phyloP scores from a whole-genome alignment of 2,797 vertebrate genomes.

The Alauda arvensis region DNA sequence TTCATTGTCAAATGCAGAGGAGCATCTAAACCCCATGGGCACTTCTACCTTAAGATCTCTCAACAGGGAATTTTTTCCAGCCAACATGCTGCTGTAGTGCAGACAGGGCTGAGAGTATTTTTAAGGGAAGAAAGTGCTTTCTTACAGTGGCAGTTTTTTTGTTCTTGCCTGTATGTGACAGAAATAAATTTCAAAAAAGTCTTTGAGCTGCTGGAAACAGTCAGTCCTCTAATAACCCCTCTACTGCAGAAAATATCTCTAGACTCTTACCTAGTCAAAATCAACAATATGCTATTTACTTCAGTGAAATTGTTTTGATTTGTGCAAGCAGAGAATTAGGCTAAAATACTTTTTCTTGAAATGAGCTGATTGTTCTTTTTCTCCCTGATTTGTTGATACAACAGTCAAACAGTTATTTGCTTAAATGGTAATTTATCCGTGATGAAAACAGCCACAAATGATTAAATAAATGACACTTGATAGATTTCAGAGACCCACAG shows the following conservation, averaged over 20 bases:
- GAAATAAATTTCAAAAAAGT: background rate
- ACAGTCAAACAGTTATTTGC: slow-evolving; percentile 35
- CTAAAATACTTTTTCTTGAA: background rate
- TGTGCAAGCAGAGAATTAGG: background rate
- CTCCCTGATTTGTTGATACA: slow-evolving; percentile 36
- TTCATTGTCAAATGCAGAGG: background rate
- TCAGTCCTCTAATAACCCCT: background rate
- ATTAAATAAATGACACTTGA: slow-evolving; percentile 56
- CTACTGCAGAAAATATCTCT: background rate
- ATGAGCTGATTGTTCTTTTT: slow-evolving; percentile 1
- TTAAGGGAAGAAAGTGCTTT: background rate
- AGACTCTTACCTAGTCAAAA: background rate
- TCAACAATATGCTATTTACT: background rate
- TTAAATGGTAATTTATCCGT: slow-evolving; percentile 28
- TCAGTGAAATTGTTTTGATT: background rate
- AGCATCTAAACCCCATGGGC: background rate
- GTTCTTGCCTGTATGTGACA: background rate
- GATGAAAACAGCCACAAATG: slow-evolving; percentile 19
- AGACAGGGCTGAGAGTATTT: background rate
- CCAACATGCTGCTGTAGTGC: background rate
- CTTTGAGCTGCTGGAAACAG: background rate
- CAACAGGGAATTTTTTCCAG: background rate
- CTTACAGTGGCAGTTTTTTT: background rate
- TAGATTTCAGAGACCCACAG: slow-evolving; percentile 33
- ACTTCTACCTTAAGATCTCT: background rate